Conservation (phyloP, 2,888 invertebrate species). For the Rhopalosiphum nymphaeae region DNA sequence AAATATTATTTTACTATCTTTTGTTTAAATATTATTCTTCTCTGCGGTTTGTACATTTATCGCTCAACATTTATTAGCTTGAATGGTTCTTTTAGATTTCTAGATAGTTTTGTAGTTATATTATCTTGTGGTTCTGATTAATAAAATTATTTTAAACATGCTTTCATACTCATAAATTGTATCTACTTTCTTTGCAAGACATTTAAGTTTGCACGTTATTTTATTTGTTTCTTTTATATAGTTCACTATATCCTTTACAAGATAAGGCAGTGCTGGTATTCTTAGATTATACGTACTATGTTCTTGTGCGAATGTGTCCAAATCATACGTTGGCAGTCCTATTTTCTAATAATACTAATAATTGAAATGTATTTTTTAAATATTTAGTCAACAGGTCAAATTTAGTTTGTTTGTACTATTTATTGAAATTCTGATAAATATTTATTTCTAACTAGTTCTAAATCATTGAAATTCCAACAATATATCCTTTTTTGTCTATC, state of each 20-base stretch:
- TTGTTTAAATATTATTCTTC: background rate
- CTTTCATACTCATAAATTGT: background rate
- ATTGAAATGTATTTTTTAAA: background rate
- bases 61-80: background rate
- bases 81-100: constrained; percentile 26
- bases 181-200: constrained; percentile 1
- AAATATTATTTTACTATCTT: constrained; percentile 19
- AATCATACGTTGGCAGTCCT: background rate
- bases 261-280: background rate
- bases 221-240: constrained; percentile 2
- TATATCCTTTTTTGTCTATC: background rate
- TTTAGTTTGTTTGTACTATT: background rate
- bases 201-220: constrained; percentile 7
- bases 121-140: background rate
- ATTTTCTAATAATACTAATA: background rate
- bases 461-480: background rate
- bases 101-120: constrained; percentile 28
- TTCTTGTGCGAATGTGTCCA: background rate
- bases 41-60: background rate
- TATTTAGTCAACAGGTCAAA: background rate
- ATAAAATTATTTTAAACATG: background rate
- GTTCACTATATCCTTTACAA: background rate
- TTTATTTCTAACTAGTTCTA: background rate
- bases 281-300: background rate
- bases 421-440: background rate